phyloP scores from a whole-genome alignment of 2,888 invertebrate species.

The Cheilosia pagana region DNA sequence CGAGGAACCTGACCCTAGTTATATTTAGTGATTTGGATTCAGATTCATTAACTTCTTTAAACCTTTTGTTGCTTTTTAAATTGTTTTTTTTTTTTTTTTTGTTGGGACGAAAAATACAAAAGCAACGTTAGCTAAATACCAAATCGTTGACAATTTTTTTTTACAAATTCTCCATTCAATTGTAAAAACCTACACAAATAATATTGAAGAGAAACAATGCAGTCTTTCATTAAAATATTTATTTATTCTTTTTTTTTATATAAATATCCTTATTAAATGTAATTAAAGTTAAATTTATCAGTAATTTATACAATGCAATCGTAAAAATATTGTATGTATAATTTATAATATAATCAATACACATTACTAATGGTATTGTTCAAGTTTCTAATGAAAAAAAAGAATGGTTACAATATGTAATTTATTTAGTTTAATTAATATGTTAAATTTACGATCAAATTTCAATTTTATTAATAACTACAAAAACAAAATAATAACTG shows the following conservation, averaged over 20 bases:
- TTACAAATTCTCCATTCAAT: background rate
- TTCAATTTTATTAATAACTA: slow-evolving; percentile 47
- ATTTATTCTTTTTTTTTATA: slow-evolving; percentile 67
- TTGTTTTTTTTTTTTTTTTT: too few species aligned
- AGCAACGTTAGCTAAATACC: too few species aligned
- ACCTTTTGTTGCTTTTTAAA: too few species aligned
- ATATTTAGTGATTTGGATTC: too few species aligned
- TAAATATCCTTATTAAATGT: slow-evolving; percentile 73
- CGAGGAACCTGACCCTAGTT: too few species aligned
- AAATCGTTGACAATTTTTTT: too few species aligned
- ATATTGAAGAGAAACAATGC: slow-evolving; percentile 21
- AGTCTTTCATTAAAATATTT: slow-evolving; percentile 72
- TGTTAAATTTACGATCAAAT: slow-evolving; percentile 18
- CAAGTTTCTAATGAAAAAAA: slow-evolving; percentile 7
- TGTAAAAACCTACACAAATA: background rate
- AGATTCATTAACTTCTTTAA: too few species aligned
- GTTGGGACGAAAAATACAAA: too few species aligned
- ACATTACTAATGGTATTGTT: slow-evolving; percentile 54
- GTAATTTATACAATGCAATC: slow-evolving; percentile 71
- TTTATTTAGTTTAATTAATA: slow-evolving; percentile 14
- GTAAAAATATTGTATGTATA: slow-evolving; percentile 70
- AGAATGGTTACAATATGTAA: slow-evolving; percentile 45
- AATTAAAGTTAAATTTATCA: slow-evolving; percentile 71
- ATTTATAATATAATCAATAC: slow-evolving; percentile 53
- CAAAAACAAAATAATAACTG: slow-evolving; percentile 27